Conservation (phyloP, 2,888 invertebrate species). For the Blera fallax region DNA sequence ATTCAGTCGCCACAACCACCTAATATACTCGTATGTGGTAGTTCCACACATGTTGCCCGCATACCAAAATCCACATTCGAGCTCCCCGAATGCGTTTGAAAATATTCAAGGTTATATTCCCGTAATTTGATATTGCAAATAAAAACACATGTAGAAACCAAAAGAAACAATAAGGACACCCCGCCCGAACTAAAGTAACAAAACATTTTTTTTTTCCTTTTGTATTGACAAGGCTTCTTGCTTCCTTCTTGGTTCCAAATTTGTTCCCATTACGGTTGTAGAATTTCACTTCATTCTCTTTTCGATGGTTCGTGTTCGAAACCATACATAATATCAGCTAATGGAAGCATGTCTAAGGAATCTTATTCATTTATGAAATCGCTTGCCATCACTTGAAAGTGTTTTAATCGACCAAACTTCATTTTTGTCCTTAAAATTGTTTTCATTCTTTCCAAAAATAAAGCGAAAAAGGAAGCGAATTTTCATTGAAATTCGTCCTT, state of each 20-base stretch:
- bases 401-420: conserved; percentile 18
- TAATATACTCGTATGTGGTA: neutral
- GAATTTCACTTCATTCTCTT: neutral
- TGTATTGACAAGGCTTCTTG: conserved; percentile 8
- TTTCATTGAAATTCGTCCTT: conserved; percentile 1
- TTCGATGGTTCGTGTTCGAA: neutral
- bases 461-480: neutral
- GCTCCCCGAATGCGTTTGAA: neutral
- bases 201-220: neutral
- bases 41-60: neutral
- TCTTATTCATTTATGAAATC: neutral
- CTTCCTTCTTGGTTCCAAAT: neutral
- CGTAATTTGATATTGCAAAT: neutral
- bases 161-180: neutral
- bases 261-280: neutral
- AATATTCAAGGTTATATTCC: neutral
- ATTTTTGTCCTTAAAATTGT: neutral
- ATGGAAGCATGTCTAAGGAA: conserved; percentile 6
- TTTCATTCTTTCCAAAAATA: neutral
- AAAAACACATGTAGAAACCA: neutral
- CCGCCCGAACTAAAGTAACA: neutral
- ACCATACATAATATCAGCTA: conserved; percentile 7
- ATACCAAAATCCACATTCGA: neutral
- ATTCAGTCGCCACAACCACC: neutral
- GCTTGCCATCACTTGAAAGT: neutral